Percentiles rank a stretch among this genome's conserved stretches.
These are phyloP conservation scores for Lepidochrysops patricia DNA, from an alignment of 2,888 invertebrate species.

Conservation along the genomic window DNA sequence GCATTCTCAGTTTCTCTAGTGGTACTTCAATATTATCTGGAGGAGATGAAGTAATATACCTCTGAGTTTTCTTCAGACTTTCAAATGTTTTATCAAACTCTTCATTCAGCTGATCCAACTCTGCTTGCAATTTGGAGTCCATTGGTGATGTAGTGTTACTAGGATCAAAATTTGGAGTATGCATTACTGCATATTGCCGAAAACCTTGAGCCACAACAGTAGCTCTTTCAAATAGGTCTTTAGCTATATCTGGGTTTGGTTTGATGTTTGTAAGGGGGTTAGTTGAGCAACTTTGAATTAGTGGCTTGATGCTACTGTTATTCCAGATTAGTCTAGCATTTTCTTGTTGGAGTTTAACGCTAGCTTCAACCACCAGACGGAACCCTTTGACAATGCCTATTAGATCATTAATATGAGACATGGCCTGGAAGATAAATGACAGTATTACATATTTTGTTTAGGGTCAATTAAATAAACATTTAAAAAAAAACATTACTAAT, in stretches of 20 bases:
- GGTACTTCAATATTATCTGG: slow-evolving; percentile 22
- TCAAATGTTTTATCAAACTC: slow-evolving; percentile 64
- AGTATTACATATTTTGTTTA: background rate
- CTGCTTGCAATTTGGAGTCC: slow-evolving; percentile 47
- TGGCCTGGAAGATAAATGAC: slow-evolving; percentile 46
- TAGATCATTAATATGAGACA: slow-evolving; percentile 78
- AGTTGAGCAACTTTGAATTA: slow-evolving; percentile 46
- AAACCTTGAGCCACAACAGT: slow-evolving; percentile 82
- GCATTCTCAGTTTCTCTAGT: slow-evolving; percentile 29
- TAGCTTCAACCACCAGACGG: slow-evolving; percentile 79
- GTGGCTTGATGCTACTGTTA: slow-evolving; percentile 79
- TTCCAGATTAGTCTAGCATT: slow-evolving; percentile 76
- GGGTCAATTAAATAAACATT: background rate
- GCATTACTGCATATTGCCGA: slow-evolving; percentile 70
- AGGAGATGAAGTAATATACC: slow-evolving; percentile 25
- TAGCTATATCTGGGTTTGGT: slow-evolving; percentile 39
- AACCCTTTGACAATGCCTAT: slow-evolving; percentile 80
- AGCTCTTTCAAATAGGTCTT: slow-evolving; percentile 75
- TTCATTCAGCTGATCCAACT: slow-evolving; percentile 59
- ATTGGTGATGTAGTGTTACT: slow-evolving; percentile 36
- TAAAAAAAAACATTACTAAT: background rate
- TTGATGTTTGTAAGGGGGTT: slow-evolving; percentile 41
- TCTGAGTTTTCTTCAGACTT: slow-evolving; percentile 40
- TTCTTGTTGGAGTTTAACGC: slow-evolving; percentile 78
- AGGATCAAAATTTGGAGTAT: slow-evolving; percentile 43